A percentile compares a stretch with the other conserved stretches of the same genome.
phyloP scores from a whole-genome alignment of 2,888 invertebrate genomes.

The Stictocephala bisonia region DNA sequence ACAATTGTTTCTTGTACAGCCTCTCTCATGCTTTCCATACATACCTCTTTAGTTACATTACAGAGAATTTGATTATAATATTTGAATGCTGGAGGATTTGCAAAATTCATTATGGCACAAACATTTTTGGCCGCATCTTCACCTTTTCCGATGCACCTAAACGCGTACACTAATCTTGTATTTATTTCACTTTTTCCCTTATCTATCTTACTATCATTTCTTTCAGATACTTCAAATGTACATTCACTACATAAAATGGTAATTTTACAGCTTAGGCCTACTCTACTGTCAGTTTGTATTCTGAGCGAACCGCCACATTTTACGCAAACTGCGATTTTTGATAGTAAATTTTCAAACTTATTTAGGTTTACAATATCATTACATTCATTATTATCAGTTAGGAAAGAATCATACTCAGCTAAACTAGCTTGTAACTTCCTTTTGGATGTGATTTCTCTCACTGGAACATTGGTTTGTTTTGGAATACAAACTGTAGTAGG shows the following conservation, averaged over 20 bases:
- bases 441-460: constrained; percentile 28
- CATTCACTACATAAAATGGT: constrained; percentile 22
- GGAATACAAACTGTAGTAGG: constrained; percentile 29
- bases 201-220: constrained; percentile 21
- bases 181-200: constrained; percentile 2
- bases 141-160: constrained; percentile 24
- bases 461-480: constrained; percentile 27
- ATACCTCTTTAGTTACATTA: no score
- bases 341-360: constrained; percentile 17
- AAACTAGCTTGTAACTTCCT: constrained; percentile 23
- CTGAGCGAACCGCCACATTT: constrained; percentile 32
- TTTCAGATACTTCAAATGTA: constrained; percentile 28
- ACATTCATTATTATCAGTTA: constrained; percentile 17
- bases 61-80: not conserved
- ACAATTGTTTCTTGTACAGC: constrained; percentile 16
- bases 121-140: constrained; percentile 14
- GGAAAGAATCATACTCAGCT: constrained; percentile 32
- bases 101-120: constrained; percentile 10
- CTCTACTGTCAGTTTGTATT: constrained; percentile 26
- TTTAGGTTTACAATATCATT: not conserved
- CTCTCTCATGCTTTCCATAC: constrained; percentile 3
- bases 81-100: not conserved
- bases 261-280: constrained; percentile 32
- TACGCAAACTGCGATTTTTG: constrained; percentile 26
- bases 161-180: constrained; percentile 5